phyloP scores from a whole-genome alignment of 2,113 vertebrate species.

The Mohoua ochrocephala region DNA sequence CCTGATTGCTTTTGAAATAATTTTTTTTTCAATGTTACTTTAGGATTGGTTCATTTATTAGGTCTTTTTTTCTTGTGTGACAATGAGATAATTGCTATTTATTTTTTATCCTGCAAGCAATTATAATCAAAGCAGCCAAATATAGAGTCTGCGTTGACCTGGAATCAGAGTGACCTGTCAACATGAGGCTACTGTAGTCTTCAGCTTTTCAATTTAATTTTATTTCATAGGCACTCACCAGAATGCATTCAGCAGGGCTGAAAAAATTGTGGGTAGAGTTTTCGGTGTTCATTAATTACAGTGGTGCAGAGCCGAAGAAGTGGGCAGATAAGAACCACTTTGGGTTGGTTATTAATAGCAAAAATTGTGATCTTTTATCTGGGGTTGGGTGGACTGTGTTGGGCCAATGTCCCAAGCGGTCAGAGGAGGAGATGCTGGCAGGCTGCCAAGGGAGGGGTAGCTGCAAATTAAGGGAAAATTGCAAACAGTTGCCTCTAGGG shows the following conservation, averaged over 20 bases:
- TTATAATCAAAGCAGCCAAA: conserved; percentile 38
- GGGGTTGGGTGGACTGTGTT: background rate
- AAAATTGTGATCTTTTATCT: background rate
- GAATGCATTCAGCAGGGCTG: background rate
- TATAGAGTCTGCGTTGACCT: conserved; percentile 25
- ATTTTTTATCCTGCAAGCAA: conserved; percentile 40
- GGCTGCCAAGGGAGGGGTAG: background rate
- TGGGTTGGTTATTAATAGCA: background rate
- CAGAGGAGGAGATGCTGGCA: background rate
- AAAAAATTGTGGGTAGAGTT: background rate
- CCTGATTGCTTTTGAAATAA: conserved; percentile 11
- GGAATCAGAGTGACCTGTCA: conserved; percentile 39
- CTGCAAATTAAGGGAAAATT: background rate
- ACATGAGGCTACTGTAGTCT: background rate
- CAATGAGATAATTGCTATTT: conserved; percentile 60
- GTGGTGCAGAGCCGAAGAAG: background rate
- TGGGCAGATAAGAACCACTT: background rate
- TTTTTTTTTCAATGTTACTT: background rate
- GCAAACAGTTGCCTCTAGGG: background rate
- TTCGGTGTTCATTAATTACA: background rate
- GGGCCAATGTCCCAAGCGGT: background rate
- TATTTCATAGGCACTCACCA: background rate
- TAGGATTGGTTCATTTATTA: conserved; percentile 31
- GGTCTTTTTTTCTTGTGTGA: background rate
- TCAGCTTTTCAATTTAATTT: conserved; percentile 11